phyloP scores from a whole-genome alignment of 2,113 vertebrate genomes.

The Etheostoma cragini region DNA sequence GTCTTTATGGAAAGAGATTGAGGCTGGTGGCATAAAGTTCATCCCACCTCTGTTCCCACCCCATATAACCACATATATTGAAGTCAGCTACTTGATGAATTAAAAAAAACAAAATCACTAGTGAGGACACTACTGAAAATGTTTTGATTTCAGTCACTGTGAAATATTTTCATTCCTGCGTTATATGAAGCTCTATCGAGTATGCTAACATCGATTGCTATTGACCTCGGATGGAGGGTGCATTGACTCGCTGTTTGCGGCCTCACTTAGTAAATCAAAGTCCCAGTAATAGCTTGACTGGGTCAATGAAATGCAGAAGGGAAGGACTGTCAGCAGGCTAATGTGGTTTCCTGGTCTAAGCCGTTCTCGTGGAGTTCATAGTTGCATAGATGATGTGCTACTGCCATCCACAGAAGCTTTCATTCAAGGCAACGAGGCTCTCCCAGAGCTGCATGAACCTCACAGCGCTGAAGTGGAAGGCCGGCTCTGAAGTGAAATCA shows the following conservation, averaged over 20 bases:
- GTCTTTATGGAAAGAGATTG: neutral
- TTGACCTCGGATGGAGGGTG: conserved; percentile 28
- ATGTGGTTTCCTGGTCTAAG: conserved; percentile 47
- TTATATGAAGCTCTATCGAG: neutral
- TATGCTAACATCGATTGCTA: conserved; percentile 25
- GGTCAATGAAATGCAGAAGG: conserved; percentile 59
- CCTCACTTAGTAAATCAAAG: conserved; percentile 65
- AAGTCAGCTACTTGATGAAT: neutral
- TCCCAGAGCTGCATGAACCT: conserved; percentile 22
- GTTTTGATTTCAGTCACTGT: neutral
- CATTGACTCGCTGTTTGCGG: conserved; percentile 31
- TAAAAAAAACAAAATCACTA: neutral
- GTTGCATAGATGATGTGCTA: conserved; percentile 6
- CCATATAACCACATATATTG: neutral
- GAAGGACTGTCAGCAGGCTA: conserved; percentile 19
- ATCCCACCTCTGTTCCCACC: neutral
- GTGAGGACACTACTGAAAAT: neutral
- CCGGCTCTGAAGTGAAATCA: conserved; percentile 3
- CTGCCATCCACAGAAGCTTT: conserved; percentile 25
- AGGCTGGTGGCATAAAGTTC: neutral
- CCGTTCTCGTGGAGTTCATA: conserved; percentile 20
- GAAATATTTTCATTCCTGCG: neutral
- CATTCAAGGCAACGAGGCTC: conserved; percentile 18
- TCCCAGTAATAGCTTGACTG: conserved; percentile 53
- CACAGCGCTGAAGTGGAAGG: conserved; percentile 10